Evolutionary conservation across 2,888 invertebrate species (phyloP).

Genomic region (Luffia ferchaultella): DNA sequence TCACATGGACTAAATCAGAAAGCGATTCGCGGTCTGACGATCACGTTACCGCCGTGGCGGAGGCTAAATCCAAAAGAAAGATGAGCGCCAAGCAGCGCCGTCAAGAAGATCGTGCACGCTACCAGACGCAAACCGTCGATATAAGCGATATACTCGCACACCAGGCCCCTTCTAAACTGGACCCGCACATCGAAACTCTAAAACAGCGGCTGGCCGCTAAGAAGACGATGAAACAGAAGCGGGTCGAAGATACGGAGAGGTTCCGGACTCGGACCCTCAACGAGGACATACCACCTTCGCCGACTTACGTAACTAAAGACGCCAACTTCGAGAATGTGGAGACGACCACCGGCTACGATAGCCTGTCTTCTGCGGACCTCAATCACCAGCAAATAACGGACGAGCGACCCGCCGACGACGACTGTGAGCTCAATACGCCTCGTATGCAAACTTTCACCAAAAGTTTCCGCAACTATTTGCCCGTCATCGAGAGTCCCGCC

Average conservation of each 20-base stretch:
- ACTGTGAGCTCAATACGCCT: constrained; percentile 70
- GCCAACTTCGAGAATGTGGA: constrained; percentile 54
- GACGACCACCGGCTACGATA: constrained; percentile 56
- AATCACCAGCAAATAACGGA: constrained; percentile 47
- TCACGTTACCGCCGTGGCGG: constrained; percentile 38
- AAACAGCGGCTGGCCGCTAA: constrained; percentile 48
- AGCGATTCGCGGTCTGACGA: constrained; percentile 43
- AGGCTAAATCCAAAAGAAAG: constrained; percentile 39
- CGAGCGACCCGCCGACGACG: constrained; percentile 78
- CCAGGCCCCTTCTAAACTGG: constrained; percentile 20
- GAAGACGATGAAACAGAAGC: constrained; percentile 63
- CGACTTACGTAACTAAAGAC: constrained; percentile 51
- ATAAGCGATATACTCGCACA: constrained; percentile 34
- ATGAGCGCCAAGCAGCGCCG: constrained; percentile 72
- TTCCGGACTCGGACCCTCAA: constrained; percentile 77
- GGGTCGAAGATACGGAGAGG: constrained; percentile 73
- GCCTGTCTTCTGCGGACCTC: constrained; percentile 49
- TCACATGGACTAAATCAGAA: constrained; percentile 54
- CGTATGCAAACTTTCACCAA: constrained; percentile 68
- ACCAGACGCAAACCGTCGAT: constrained; percentile 71
- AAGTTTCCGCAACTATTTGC: constrained; percentile 55
- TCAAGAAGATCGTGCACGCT: constrained; percentile 72
- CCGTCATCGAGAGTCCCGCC: constrained; percentile 53
- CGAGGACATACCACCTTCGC: constrained; percentile 57
- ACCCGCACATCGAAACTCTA: constrained; percentile 45